phyloP scores from a whole-genome alignment of 1,140 invertebrate species.

The Venustaconcha ellipsiformis region DNA sequence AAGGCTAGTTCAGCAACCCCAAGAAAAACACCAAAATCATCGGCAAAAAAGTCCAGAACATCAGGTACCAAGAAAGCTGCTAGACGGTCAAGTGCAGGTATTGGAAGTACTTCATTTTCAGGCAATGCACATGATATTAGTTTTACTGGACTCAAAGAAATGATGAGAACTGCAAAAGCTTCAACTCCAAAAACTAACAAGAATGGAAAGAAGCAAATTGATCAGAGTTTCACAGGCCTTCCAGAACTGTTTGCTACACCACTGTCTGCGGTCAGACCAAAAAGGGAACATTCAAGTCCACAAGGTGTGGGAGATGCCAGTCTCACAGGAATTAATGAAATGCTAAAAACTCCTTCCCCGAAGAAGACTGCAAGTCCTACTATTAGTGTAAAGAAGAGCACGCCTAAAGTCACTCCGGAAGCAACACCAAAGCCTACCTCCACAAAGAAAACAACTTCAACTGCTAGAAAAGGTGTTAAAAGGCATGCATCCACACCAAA shows the following conservation, averaged over 20 bases:
- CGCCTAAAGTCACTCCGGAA: neutral
- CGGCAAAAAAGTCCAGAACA: neutral
- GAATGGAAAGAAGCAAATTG: conserved; percentile 4
- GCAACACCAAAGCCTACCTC: conserved; percentile 13
- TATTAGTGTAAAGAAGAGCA: neutral
- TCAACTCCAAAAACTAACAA: neutral
- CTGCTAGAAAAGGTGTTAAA: no score
- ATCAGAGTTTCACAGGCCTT: conserved; percentile 37
- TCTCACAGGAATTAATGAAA: no score
- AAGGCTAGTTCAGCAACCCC: neutral
- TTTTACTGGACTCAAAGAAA: conserved; percentile 20
- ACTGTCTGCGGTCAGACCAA: neutral
- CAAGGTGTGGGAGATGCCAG: no score
- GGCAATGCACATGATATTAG: neutral
- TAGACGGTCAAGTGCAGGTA: no score
- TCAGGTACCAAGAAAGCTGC: no score
- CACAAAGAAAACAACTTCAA: conserved; percentile 5
- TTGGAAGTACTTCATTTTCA: no score
- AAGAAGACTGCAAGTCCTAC: no score
- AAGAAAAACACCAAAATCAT: neutral
- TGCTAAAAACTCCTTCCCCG: no score
- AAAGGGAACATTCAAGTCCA: no score
- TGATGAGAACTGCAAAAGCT: conserved; percentile 31
- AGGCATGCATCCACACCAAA: neutral
- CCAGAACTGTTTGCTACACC: conserved; percentile 37